phyloP scores from a whole-genome alignment of 2,888 invertebrate species.

The Drosophila neutralis region DNA sequence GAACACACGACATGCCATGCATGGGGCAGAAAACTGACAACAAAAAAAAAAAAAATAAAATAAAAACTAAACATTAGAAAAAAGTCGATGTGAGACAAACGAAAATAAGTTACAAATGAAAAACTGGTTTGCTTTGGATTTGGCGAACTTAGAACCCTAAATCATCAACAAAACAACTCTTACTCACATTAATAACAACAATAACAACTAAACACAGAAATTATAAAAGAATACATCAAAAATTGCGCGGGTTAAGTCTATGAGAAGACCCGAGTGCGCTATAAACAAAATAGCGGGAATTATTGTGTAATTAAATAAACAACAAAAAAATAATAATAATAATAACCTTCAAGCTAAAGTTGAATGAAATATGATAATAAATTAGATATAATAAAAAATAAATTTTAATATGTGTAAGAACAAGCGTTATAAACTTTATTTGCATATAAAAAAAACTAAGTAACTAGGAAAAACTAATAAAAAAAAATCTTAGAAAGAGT shows the following conservation, averaged over 20 bases:
- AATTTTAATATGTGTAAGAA: neutral
- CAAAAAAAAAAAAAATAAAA: neutral
- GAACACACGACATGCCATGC: conserved; percentile 49
- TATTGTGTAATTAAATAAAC: neutral
- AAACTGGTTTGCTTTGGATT: conserved; percentile 77
- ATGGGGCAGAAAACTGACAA: conserved; percentile 37
- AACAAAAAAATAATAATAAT: neutral
- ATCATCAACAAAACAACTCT: conserved; percentile 64
- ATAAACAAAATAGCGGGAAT: conserved; percentile 1
- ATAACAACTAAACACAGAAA: conserved; percentile 33
- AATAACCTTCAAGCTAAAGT: neutral
- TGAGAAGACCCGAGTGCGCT: conserved; percentile 35
- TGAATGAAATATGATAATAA: neutral
- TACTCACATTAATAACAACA: conserved; percentile 77
- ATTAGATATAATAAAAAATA: neutral
- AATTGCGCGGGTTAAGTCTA: conserved; percentile 42
- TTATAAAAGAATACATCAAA: conserved; percentile 52
- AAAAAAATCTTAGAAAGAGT: neutral
- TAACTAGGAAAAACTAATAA: neutral
- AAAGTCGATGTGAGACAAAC: conserved; percentile 71
- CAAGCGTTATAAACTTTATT: neutral
- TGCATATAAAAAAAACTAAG: neutral
- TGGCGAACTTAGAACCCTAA: conserved; percentile 72
- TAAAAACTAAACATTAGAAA: conserved; percentile 16
- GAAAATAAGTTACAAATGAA: conserved; percentile 77